Percentiles rank a stretch among this genome's conserved stretches.
phyloP scores from a whole-genome alignment of 2,888 invertebrate genomes.

The Drosophila hamatofila region DNA sequence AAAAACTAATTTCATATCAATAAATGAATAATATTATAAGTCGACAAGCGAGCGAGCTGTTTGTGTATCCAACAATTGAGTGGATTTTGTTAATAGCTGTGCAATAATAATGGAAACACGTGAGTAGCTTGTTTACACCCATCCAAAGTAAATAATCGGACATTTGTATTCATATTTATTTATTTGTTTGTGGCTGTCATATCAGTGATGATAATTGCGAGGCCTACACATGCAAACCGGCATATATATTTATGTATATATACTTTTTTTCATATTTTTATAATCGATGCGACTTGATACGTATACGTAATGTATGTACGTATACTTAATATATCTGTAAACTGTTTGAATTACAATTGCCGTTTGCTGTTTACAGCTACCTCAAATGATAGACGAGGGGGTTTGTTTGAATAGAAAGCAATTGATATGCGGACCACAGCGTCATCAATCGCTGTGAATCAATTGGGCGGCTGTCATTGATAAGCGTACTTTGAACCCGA shows the following conservation, averaged over 20 bases:
- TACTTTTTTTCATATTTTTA: background rate
- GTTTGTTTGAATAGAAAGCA: conserved; percentile 6
- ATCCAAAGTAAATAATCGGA: conserved; percentile 19
- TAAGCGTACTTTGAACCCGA: conserved; percentile 66
- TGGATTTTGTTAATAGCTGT: conserved; percentile 28
- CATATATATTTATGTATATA: background rate
- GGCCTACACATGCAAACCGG: conserved; percentile 35
- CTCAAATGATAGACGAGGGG: conserved; percentile 19
- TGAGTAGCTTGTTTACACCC: conserved; percentile 42
- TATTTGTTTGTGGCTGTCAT: conserved; percentile 16
- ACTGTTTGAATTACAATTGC: conserved; percentile 10
- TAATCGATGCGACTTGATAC: conserved; percentile 26
- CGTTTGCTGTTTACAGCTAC: conserved; percentile 10
- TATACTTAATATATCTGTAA: conserved; percentile 7
- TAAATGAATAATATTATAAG: background rate
- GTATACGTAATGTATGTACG: conserved; percentile 37
- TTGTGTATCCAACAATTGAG: conserved; percentile 20
- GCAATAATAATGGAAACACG: conserved; percentile 52
- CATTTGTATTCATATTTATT: background rate
- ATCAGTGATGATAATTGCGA: conserved; percentile 60
- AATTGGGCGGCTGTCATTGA: conserved; percentile 36
- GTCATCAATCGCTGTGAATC: conserved; percentile 20
- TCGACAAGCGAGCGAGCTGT: background rate
- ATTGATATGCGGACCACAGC: conserved; percentile 20
- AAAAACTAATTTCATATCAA: background rate